Evolutionary conservation across 1,140 invertebrate genomes (phyloP), one percentile per base, ranked within the genome.

Genomic region (Zelostemma sp.): DNA sequence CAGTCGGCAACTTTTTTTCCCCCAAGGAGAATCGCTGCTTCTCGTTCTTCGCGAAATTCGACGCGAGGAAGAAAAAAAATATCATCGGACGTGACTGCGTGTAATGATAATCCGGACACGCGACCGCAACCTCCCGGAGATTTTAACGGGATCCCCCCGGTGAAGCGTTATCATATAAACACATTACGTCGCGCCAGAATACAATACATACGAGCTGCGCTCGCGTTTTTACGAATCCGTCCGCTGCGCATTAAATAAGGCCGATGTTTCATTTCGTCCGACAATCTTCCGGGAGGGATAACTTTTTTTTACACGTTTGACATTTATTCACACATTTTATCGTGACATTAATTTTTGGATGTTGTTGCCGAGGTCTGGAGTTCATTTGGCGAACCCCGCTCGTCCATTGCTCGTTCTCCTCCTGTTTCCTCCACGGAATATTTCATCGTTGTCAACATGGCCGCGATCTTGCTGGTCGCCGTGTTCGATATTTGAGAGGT

Each of bases 161-260:
- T 59, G 55, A 46, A 68, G 62, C 67, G 67, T 68, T 65, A 69
- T 73, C 76, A 74, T 77, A 78, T 77, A 78, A 74, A 77, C 71
- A 69, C 71, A 74, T 74, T 77, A 73, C 70, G 73, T 74, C 59
- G 56, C 48, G 59, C 63, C 68, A 67, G 64, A 75, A 62, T 56
- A 69, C 62, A 70, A 48, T 48, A 18, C 6, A 15, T 18, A 12
- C 9, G n/a, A 38, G 45, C 12, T 16, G 25, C 16, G 28, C 35
- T 49, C 47, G 60, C 16, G 31, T 45, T 64, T 51, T 56, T 48
- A 57, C 35, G 55, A 57, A 43, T n/a, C n/a, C n/a, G n/a, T n/a
- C n/a, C n/a, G n/a, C n/a, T n/a, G n/a, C n/a, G n/a, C n/a, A n/a
- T n/a, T n/a, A n/a, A n/a, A n/a, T n/a, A n/a, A n/a, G n/a, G n/a